Conservation (phyloP, 64 coral and sea anemone genomes). For the Dendrophyllia cribrosa region DNA sequence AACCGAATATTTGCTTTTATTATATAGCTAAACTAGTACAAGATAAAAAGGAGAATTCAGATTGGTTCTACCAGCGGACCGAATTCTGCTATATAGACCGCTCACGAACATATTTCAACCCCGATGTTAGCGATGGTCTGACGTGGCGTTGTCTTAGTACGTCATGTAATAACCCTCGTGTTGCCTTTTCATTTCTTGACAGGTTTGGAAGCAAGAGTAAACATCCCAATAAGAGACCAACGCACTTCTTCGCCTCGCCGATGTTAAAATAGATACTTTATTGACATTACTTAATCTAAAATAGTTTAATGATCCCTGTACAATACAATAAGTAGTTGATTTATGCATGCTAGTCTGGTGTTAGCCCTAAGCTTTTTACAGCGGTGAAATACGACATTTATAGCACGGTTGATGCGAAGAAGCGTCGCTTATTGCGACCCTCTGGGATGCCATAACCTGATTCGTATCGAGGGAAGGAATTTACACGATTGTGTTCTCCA, state of each 20-base stretch:
- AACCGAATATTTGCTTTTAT: no score
- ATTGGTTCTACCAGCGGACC: no score
- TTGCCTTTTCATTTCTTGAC: background rate
- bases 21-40: no score
- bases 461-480: background rate
- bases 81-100: no score
- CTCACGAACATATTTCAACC: no score
- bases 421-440: background rate
- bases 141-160: background rate
- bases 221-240: constrained; percentile 89
- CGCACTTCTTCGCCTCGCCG: constrained; percentile 96
- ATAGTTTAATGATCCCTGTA: background rate
- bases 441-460: background rate
- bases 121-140: no score
- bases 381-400: constrained; percentile 2
- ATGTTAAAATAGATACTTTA: constrained; percentile 84
- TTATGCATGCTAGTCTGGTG: background rate
- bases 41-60: no score
- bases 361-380: background rate
- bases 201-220: constrained; percentile 99
- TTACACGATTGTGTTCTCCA: background rate
- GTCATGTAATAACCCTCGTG: background rate
- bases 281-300: background rate
- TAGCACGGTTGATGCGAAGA: background rate
- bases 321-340: background rate